phyloP scores from a whole-genome alignment of 2,113 vertebrate species.

The Lepus timidus region DNA sequence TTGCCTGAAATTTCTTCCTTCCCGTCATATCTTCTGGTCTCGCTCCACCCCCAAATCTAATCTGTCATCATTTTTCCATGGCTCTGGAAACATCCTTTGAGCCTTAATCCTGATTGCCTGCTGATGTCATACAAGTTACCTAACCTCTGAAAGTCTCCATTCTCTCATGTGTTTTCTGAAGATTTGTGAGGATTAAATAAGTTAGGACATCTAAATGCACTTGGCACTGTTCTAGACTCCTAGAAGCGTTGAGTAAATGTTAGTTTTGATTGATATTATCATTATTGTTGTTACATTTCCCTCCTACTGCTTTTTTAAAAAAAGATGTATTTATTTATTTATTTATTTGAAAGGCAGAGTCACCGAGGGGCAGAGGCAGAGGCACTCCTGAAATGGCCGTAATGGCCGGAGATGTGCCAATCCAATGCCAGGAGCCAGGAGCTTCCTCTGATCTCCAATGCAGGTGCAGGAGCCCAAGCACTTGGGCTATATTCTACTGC shows the following conservation, averaged over 20 bases:
- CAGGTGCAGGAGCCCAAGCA: too few relatives aligned
- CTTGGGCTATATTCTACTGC: too few relatives aligned
- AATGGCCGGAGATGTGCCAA: too few relatives aligned
- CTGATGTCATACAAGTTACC: neutral
- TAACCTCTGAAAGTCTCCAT: neutral
- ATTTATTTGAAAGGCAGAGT: too few relatives aligned
- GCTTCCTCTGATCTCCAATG: too few relatives aligned
- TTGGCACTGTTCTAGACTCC: neutral
- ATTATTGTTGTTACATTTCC: neutral
- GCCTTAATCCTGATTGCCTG: neutral
- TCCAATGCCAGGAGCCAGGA: too few relatives aligned
- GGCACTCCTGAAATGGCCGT: too few relatives aligned
- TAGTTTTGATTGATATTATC: neutral
- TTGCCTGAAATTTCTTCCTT: neutral
- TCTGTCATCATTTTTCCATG: neutral
- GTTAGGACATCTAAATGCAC: neutral
- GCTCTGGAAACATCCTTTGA: neutral
- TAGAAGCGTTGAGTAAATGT: neutral
- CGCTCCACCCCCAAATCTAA: neutral
- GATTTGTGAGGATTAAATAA: neutral
- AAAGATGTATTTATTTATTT: too few relatives aligned
- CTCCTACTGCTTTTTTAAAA: neutral
- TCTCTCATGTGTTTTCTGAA: constrained; percentile 35
- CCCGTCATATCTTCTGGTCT: neutral
- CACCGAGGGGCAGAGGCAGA: too few relatives aligned